These are phyloP conservation scores for Noturus placidus DNA, from an alignment of 2,113 vertebrate genomes.

Conservation along the genomic window DNA sequence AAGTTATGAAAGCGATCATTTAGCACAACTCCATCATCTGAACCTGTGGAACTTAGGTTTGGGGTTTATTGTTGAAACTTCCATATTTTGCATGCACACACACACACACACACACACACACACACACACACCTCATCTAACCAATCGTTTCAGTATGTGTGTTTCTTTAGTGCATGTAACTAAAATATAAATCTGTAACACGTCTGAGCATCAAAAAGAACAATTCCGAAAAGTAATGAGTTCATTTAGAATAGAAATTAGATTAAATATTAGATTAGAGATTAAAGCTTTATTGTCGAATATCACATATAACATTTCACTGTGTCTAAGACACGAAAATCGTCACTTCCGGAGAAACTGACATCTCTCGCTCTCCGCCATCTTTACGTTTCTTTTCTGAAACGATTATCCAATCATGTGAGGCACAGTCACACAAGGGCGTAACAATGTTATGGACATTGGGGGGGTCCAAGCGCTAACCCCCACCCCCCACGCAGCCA, in stretches of 20 bases:
- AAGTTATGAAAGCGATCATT: slow-evolving; percentile 62
- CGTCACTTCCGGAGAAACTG: too few species aligned
- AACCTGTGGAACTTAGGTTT: slow-evolving; percentile 63
- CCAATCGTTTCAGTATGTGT: neutral
- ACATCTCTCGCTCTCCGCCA: too few species aligned
- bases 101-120: neutral
- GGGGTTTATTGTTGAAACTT: neutral
- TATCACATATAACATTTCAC: too few species aligned
- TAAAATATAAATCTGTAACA: neutral
- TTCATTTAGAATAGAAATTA: neutral
- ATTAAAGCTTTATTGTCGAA: neutral
- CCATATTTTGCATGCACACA: neutral
- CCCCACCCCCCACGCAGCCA: too few species aligned
- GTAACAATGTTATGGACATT: too few species aligned
- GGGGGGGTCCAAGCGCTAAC: too few species aligned
- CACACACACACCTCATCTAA: neutral
- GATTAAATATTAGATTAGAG: neutral
- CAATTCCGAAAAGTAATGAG: neutral
- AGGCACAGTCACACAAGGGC: too few species aligned
- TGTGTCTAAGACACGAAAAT: too few species aligned
- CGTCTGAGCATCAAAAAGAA: neutral
- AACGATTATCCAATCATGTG: too few species aligned
- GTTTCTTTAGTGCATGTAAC: too few species aligned
- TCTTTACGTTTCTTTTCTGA: too few species aligned
- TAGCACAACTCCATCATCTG: slow-evolving; percentile 61